phyloP scores from a whole-genome alignment of 2,888 invertebrate species.

The Catotricha subobsoleta region DNA sequence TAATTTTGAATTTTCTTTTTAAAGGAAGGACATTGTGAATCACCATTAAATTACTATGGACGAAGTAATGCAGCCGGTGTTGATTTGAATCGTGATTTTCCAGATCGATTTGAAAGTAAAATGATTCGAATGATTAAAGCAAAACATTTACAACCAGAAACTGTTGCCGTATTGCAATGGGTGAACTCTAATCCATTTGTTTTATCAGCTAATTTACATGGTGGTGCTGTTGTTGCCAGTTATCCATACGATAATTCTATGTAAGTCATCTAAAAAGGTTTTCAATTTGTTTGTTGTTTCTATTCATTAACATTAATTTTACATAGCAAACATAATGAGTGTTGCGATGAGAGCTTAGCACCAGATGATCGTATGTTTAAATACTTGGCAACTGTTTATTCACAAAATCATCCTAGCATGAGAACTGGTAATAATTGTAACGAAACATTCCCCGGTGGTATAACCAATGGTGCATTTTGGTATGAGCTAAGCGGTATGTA shows the following conservation, averaged over 20 bases:
- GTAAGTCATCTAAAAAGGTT: constrained; percentile 30
- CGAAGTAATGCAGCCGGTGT: constrained; percentile 62
- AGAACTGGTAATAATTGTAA: constrained; percentile 50
- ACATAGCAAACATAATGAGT: constrained; percentile 37
- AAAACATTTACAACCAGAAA: constrained; percentile 64
- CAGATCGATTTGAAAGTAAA: constrained; percentile 56
- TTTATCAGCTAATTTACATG: constrained; percentile 84
- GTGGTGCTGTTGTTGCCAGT: constrained; percentile 94
- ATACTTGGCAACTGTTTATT: constrained; percentile 57
- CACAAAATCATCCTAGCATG: constrained; percentile 60
- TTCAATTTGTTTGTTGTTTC: constrained; percentile 10
- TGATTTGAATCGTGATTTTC: constrained; percentile 85
- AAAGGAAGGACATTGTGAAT: constrained; percentile 65
- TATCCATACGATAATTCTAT: constrained; percentile 86
- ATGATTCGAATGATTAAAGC: constrained; percentile 19
- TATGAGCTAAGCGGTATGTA: constrained; percentile 40
- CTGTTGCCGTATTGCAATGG: constrained; percentile 76
- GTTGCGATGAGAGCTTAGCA: constrained; percentile 54
- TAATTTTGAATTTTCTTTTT: constrained; percentile 17
- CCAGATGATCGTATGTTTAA: constrained; percentile 73
- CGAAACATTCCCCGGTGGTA: constrained; percentile 58
- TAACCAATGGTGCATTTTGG: constrained; percentile 88
- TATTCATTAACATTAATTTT: neutral
- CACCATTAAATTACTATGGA: constrained; percentile 45
- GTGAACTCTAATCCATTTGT: constrained; percentile 74